phyloP scores from a whole-genome alignment of 2,888 invertebrate genomes.

The Drosophila paranaensis region DNA sequence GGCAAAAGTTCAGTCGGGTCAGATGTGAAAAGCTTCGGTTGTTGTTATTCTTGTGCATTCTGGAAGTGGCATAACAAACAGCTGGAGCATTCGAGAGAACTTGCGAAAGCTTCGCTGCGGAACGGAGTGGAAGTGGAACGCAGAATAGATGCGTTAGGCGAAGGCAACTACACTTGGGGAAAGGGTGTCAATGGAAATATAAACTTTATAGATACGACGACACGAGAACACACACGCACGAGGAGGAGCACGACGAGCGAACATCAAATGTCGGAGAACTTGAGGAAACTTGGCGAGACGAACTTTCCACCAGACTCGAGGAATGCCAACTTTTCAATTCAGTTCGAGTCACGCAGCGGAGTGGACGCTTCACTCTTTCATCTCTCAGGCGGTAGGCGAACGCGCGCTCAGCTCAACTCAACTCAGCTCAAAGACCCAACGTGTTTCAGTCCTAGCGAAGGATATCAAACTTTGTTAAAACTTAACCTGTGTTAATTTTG shows the following conservation, averaged over 20 bases:
- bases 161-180: conserved; percentile 46
- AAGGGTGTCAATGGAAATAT: conserved; percentile 79
- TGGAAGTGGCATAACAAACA: conserved; percentile 55
- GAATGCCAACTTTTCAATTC: conserved; percentile 71
- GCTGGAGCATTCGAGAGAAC: conserved; percentile 53
- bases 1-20: conserved; percentile 20
- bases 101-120: conserved; percentile 24
- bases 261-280: conserved; percentile 46
- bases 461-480: not conserved
- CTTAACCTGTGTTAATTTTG: conserved; percentile 7
- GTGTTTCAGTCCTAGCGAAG: conserved; percentile 2
- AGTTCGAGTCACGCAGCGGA: conserved; percentile 80
- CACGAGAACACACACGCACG: conserved; percentile 30
- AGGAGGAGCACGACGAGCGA: conserved; percentile 26
- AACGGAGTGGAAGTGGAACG: conserved; percentile 50
- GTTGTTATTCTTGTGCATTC: conserved; percentile 47
- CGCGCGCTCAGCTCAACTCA: conserved; percentile 15
- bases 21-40: conserved; percentile 44
- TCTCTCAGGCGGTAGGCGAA: conserved; percentile 3
- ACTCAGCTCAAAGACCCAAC: conserved; percentile 11
- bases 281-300: conserved; percentile 42
- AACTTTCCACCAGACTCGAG: conserved; percentile 39
- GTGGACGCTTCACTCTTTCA: conserved; percentile 59
- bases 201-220: conserved; percentile 69
- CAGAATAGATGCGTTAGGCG: conserved; percentile 17